These are phyloP conservation scores for Stichopus horrens DNA, from an alignment of 53 echinoderm and acorn worm species.

Conservation along the genomic window DNA sequence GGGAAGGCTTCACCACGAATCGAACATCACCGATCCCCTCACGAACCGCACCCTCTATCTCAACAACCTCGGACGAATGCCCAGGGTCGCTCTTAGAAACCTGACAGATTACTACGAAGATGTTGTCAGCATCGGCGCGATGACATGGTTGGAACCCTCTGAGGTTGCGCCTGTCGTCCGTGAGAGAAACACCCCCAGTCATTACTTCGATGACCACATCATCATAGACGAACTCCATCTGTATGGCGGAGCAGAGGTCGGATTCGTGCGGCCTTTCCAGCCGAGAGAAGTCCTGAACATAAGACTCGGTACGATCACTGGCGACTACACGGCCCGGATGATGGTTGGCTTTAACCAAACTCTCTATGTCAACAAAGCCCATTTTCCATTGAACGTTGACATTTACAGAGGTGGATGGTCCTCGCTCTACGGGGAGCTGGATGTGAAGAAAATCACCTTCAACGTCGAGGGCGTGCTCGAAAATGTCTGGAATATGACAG, in stretches of 20 bases:
- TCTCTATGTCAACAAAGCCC: conserved; percentile 63
- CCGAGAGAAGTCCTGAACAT: conserved; percentile 54
- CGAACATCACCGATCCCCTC: conserved; percentile 79
- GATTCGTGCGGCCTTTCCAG: conserved; percentile 61
- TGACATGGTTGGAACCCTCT: conserved; percentile 73
- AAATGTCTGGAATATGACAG: conserved; percentile 77
- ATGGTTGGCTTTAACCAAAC: conserved; percentile 83
- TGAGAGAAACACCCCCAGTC: conserved; percentile 58
- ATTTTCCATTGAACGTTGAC: conserved; percentile 73
- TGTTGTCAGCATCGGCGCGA: conserved; percentile 48
- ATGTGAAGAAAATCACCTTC: conserved; percentile 71
- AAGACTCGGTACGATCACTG: conserved; percentile 72
- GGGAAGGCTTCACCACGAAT: conserved; percentile 77
- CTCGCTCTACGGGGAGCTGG: conserved; percentile 77
- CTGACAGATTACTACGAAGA: conserved; percentile 64
- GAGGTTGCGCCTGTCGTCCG: conserved; percentile 55
- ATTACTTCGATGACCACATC: conserved; percentile 74
- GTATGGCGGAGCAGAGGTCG: conserved; percentile 80
- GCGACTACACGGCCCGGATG: conserved; percentile 77
- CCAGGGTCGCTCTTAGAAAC: conserved; percentile 61
- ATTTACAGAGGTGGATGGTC: conserved; percentile 82
- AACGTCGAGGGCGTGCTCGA: conserved; percentile 86
- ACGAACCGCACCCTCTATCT: conserved; percentile 89
- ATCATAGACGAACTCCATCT: conserved; percentile 84
- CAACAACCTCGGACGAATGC: conserved; percentile 83